Evolutionary conservation across 2,888 invertebrate species (phyloP), one percentile per base, ranked within the genome.

Genomic region (Hirudinaria manillensis): DNA sequence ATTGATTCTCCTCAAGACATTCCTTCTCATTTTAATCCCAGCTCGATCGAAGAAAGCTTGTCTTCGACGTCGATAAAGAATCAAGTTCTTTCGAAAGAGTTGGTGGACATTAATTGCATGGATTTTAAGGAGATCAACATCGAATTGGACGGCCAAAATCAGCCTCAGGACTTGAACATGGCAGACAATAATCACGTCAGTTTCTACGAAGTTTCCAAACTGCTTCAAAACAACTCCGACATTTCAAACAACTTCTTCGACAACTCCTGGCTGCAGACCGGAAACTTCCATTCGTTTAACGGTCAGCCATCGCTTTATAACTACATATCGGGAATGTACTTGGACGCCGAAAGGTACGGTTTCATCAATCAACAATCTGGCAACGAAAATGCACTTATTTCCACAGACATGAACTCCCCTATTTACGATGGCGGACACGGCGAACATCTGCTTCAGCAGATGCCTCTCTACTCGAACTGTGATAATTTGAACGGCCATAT

Each of bases 91-190:
- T 45, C 73, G 7, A 73, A 73, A 32, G 73, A 73, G 34, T 61
- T 73, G 27, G 61, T 19, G 0, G 73, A 73, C 36, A 73, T 73
- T 21, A 73, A 65, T 27, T 73, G 73, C 65, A 65, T 73, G n/a
- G 73, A 73, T 55, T 55, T 73, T 29, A 73, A 73, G 34, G 73
- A 73, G n/a, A 73, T 73, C 36, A 73, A 65, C 65, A 56, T 73
- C 3, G 55, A 73, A n/a, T 65, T 73, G 6, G 73, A 73, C 32
- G 27, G n/a, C n/a, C 61, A 61, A 34, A 36, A 73, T 24, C n/a
- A 56, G 34, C 19, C 21, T 36, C 24, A n/a, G 13, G 68, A 68
- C 21, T 34, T 68, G n/a, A 29, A 68, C 32, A 24, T 24, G 24
- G 16, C 45, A 10, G 27, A 73, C 34, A 61, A 27, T 6, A 65